Percentiles rank a stretch among this genome's conserved stretches.
Conservation (phyloP, 2,888 invertebrate genomes). For the Epinotia bilunana region DNA sequence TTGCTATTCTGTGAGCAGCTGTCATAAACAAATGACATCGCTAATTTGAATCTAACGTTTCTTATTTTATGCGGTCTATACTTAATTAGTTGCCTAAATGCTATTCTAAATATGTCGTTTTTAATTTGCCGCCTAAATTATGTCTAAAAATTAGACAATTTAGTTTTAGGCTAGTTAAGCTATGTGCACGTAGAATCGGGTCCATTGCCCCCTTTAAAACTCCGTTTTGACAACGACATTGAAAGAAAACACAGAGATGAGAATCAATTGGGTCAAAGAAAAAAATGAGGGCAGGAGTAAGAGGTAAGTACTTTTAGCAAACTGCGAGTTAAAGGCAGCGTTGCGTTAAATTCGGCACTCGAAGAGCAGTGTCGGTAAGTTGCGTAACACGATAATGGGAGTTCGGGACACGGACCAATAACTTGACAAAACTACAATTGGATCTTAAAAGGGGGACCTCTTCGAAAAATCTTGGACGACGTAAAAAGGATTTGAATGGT, state of each 20-base stretch:
- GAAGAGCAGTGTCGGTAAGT: conserved; percentile 37
- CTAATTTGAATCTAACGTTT: no score
- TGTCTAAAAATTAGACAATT: no score
- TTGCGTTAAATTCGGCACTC: conserved; percentile 44
- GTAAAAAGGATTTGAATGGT: not conserved
- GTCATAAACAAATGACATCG: no score
- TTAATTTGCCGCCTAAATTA: no score
- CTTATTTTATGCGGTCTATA: no score
- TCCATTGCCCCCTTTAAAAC: not conserved
- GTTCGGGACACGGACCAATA: conserved; percentile 36
- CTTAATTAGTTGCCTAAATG: no score
- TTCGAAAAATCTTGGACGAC: conserved; percentile 1
- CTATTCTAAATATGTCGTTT: no score
- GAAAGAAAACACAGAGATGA: conserved; percentile 12
- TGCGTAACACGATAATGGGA: conserved; percentile 46
- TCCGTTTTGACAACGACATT: not conserved
- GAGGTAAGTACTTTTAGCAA: conserved; percentile 21
- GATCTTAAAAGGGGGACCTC: conserved; percentile 28
- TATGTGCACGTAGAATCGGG: no score
- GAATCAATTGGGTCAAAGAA: conserved; percentile 24
- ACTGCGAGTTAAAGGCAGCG: conserved; percentile 40
- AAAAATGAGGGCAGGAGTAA: conserved; percentile 23
- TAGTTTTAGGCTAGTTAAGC: no score
- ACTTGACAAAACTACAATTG: conserved; percentile 38
- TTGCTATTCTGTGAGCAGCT: no score